A percentile compares a stretch with the other conserved stretches of the same genome.
Evolutionary conservation across 2,888 invertebrate genomes (phyloP).

Genomic region (Lasioglossum vierecki): DNA sequence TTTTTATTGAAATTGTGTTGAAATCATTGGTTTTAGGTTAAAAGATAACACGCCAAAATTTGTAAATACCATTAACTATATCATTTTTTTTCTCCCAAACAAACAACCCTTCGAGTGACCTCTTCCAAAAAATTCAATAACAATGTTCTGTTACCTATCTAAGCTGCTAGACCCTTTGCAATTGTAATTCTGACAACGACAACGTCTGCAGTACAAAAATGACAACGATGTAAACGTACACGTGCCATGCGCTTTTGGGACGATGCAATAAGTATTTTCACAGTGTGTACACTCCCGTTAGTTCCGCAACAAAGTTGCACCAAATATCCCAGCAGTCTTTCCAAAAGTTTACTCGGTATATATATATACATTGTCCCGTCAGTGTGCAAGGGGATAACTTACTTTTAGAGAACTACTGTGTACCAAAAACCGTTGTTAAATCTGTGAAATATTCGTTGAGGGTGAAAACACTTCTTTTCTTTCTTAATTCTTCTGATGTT

Average conservation of each 20-base stretch:
- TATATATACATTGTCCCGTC: not conserved
- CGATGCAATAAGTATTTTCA: not conserved
- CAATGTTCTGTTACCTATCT: too few relatives aligned
- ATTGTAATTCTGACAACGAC: not conserved
- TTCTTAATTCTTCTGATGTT: too few relatives aligned
- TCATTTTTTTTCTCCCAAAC: too few relatives aligned
- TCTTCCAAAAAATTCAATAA: too few relatives aligned
- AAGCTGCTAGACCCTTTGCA: not conserved
- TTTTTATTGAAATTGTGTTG: too few relatives aligned
- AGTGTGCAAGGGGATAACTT: not conserved
- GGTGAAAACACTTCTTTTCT: too few relatives aligned
- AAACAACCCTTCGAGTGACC: too few relatives aligned
- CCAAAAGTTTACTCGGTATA: not conserved
- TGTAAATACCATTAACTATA: too few relatives aligned
- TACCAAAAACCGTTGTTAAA: not conserved
- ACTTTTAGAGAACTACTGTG: not conserved
- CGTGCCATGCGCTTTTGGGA: not conserved
- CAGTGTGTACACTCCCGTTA: not conserved
- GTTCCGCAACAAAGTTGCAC: not conserved
- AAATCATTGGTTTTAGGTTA: too few relatives aligned
- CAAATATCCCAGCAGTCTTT: not conserved
- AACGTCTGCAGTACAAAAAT: not conserved
- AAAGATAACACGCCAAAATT: too few relatives aligned
- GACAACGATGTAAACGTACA: not conserved
- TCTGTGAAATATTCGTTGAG: not conserved